Evolutionary conservation across 2,888 invertebrate species (phyloP).

Genomic region (Cremastinae sp.): DNA sequence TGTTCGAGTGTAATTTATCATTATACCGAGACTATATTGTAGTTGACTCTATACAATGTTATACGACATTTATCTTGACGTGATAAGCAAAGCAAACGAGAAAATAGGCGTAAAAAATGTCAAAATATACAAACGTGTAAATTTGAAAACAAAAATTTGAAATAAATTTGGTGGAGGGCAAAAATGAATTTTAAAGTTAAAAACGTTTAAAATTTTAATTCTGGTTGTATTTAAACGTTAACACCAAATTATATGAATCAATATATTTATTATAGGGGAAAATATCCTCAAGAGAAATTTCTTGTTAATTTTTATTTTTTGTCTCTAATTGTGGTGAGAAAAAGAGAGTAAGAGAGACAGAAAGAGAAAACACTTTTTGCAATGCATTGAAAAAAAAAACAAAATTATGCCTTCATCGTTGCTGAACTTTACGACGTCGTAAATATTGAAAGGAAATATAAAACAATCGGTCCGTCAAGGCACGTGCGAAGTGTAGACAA

Average conservation of each 20-base stretch:
- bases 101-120: slow-evolving; percentile 11
- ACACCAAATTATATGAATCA: slow-evolving; percentile 23
- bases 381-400: slow-evolving; percentile 55
- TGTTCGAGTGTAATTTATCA: slow-evolving; percentile 55
- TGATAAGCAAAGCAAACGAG: slow-evolving; percentile 32
- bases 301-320: too few relatives aligned
- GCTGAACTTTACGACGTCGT: slow-evolving; percentile 67
- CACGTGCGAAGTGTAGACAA: slow-evolving; percentile 30
- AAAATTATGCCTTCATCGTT: slow-evolving; percentile 72
- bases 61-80: slow-evolving; percentile 61
- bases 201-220: slow-evolving; percentile 43
- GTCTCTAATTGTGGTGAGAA: too few relatives aligned
- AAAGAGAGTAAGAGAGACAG: too few relatives aligned
- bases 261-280: too few relatives aligned
- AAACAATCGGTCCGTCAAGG: too few relatives aligned
- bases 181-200: slow-evolving; percentile 7
- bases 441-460: slow-evolving; percentile 60
- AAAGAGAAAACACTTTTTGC: too few relatives aligned
- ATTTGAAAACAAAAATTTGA: background rate
- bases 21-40: slow-evolving; percentile 65
- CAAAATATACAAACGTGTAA: slow-evolving; percentile 32
- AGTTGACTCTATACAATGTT: slow-evolving; percentile 64
- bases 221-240: slow-evolving; percentile 52
- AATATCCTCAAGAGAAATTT: too few relatives aligned
- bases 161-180: background rate